Evolutionary conservation across 2,113 vertebrate genomes (phyloP), one percentile per base, ranked within the genome.

Genomic region (Gopherus flavomarginatus): DNA sequence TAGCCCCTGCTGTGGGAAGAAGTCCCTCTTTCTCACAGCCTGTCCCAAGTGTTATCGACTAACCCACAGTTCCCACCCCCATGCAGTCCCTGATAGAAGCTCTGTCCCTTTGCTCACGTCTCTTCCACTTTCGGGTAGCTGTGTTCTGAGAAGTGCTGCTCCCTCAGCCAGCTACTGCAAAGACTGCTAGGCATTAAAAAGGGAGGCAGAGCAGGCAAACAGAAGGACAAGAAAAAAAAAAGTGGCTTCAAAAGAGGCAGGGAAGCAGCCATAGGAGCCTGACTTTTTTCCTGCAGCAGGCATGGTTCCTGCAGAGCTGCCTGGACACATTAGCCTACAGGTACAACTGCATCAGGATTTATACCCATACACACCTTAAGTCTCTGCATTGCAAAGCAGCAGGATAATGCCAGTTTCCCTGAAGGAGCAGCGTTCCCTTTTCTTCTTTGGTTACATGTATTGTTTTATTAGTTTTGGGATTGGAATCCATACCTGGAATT

Each of bases 351-450:
- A 42, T 81, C 90, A 90, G 90, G 92, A 62, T 95, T 89, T 87
- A 42, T 65, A 17, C 89, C 93, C 83, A 90, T 81, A 75, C 92
- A 16, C 78, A 49, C 78, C 93, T 93, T 54, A 83, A 93, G 81
- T 83, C 94, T 93, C 44, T 89, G 8, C 24, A n/a, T 82, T 35
- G 1, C 91, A 69, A n/a, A 69, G 14, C 62, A 17, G 35, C 62
- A 9, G 62, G 62, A 4, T n/a, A 69, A 69, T 16, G 93, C 94
- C 97, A 97, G 84, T 83, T 86, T 92, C 93, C 90, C 72, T 85
- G 53, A 50, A 29, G 90, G 95, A 96, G 92, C 95, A 97, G 96
- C 94, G 95, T 97, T 96, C 79, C 96, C 93, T 97, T 96, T 95
- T 96, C 85, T 87, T 94, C 93, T 96, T 96, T 83, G 62, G 78